Conservation (phyloP, 2,888 invertebrate species). For the Margaritifera margaritifera region DNA sequence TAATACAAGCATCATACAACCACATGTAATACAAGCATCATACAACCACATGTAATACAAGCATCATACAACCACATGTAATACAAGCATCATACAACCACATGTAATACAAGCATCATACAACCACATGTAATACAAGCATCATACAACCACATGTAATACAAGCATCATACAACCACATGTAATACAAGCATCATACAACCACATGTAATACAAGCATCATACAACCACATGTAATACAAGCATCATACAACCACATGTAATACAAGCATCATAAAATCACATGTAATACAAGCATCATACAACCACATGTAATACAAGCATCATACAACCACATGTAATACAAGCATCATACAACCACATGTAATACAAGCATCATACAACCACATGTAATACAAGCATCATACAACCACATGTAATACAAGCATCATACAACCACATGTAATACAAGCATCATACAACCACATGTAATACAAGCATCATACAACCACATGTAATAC, state of each 20-base stretch:
- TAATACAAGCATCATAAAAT: conserved; percentile 7
- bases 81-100: background rate
- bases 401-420: conserved; percentile 43
- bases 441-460: conserved; percentile 37
- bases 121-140: conserved; percentile 44
- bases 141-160: conserved; percentile 43
- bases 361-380: conserved; percentile 40
- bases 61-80: conserved; percentile 42
- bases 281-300: conserved; percentile 43
- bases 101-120: conserved; percentile 40
- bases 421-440: background rate
- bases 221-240: conserved; percentile 43
- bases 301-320: conserved; percentile 44
- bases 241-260: conserved; percentile 38
- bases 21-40: conserved; percentile 43
- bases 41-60: conserved; percentile 44
- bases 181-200: conserved; percentile 37
- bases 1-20: conserved; percentile 8
- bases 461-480: conserved; percentile 45
- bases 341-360: background rate
- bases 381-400: conserved; percentile 44
- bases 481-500: too few relatives aligned
- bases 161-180: background rate
- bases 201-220: conserved; percentile 45
- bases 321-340: conserved; percentile 42